These are phyloP conservation scores for Paramormyrops kingsleyae DNA, from an alignment of 2,113 vertebrate species.

Conservation along the genomic window DNA sequence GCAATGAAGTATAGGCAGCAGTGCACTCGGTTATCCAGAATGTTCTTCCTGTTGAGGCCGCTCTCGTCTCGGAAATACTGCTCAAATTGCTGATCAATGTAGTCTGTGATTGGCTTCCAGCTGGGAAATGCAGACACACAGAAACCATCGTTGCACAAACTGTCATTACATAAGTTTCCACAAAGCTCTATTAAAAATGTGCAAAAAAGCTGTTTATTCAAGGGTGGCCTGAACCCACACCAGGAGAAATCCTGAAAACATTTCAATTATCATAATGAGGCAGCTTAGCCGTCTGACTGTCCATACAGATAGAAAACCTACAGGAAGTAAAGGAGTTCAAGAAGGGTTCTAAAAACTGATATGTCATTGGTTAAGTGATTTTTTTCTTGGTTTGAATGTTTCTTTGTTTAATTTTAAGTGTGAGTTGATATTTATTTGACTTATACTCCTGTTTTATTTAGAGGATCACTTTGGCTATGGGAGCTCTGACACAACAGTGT, in stretches of 20 bases:
- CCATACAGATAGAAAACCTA: background rate
- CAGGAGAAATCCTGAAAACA: background rate
- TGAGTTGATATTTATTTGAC: background rate
- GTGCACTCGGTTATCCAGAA: constrained; percentile 94
- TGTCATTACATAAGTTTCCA: background rate
- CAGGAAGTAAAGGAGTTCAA: background rate
- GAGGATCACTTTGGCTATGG: background rate
- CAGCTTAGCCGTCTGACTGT: background rate
- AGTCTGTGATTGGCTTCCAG: constrained; percentile 96
- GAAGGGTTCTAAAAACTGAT: background rate
- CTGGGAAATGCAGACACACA: constrained; percentile 52
- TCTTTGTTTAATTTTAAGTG: background rate
- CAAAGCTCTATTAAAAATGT: background rate
- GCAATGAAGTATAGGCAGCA: constrained; percentile 98
- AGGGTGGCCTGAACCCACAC: background rate
- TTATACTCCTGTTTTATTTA: background rate
- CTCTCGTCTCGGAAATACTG: constrained; percentile 98
- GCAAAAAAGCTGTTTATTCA: background rate
- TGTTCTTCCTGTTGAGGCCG: constrained; percentile 93
- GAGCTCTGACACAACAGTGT: background rate
- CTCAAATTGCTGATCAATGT: constrained; percentile 97
- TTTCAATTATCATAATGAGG: background rate
- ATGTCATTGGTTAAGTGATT: background rate
- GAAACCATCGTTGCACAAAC: background rate
- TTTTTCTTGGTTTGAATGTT: background rate